Conservation (phyloP, 2,113 vertebrate genomes). For the Nicator chloris region DNA sequence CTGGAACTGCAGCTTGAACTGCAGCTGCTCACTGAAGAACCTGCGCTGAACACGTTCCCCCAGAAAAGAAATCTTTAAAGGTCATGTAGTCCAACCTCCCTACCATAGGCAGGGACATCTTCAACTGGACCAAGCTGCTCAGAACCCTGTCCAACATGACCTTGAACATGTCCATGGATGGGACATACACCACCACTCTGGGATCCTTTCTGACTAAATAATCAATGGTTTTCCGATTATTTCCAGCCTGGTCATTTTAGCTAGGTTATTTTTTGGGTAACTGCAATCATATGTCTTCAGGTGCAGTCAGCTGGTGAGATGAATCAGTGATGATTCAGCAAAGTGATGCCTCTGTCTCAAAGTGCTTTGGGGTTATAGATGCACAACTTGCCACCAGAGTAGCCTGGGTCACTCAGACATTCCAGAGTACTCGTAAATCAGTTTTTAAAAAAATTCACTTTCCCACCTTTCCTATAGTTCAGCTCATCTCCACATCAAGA, state of each 20-base stretch:
- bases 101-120: background rate
- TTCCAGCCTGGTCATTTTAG: background rate
- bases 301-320: background rate
- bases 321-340: background rate
- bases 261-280: background rate
- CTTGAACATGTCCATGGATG: background rate
- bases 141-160: background rate
- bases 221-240: background rate
- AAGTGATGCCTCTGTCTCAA: background rate
- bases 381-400: too few species aligned
- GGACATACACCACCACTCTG: background rate
- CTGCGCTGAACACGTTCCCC: background rate
- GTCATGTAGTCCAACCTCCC: fast-evolving
- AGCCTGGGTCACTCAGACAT: background rate
- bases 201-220: background rate
- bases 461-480: background rate
- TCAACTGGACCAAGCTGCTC: background rate
- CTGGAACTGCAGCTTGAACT: background rate
- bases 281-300: background rate
- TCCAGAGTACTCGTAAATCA: background rate
- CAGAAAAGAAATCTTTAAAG: background rate
- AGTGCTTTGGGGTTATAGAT: background rate
- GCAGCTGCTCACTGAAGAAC: background rate
- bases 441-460: fast-evolving
- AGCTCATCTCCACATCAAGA: background rate